phyloP scores from a whole-genome alignment of 2,888 invertebrate species.

The Flabesymbios commensalis region DNA sequence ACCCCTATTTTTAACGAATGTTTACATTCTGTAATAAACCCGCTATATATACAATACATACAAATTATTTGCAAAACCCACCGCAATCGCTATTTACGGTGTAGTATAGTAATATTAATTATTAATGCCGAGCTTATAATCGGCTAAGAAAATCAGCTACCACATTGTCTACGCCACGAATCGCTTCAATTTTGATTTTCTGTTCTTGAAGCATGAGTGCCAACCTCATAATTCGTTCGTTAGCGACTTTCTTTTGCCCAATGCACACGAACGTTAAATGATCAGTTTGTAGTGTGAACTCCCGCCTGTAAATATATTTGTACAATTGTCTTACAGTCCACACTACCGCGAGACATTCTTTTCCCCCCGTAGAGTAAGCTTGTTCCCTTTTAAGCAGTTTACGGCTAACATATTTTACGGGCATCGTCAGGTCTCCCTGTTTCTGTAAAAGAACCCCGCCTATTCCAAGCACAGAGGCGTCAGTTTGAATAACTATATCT shows the following conservation, averaged over 20 bases:
- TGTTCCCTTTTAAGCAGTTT: conserved; percentile 31
- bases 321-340: conserved; percentile 9
- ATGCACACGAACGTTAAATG: conserved; percentile 10
- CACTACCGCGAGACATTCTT: conserved; percentile 32
- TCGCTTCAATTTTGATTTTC: background rate
- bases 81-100: no score
- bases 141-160: no score
- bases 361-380: conserved; percentile 30
- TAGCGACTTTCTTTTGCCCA: background rate
- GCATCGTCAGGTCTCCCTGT: conserved; percentile 14
- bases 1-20: no score
- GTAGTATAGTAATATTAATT: no score
- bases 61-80: no score
- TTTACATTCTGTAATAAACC: no score
- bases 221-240: conserved; percentile 10
- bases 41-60: no score
- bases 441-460: conserved; percentile 37
- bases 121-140: no score
- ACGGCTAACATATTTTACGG: conserved; percentile 36
- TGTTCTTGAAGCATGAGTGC: conserved; percentile 7
- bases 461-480: conserved; percentile 34
- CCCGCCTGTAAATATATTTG: background rate
- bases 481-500: conserved; percentile 28
- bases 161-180: no score
- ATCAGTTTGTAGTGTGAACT: conserved; percentile 10